These are phyloP conservation scores for Nanorana parkeri DNA, from an alignment of 2,113 vertebrate species.

Conservation along the genomic window DNA sequence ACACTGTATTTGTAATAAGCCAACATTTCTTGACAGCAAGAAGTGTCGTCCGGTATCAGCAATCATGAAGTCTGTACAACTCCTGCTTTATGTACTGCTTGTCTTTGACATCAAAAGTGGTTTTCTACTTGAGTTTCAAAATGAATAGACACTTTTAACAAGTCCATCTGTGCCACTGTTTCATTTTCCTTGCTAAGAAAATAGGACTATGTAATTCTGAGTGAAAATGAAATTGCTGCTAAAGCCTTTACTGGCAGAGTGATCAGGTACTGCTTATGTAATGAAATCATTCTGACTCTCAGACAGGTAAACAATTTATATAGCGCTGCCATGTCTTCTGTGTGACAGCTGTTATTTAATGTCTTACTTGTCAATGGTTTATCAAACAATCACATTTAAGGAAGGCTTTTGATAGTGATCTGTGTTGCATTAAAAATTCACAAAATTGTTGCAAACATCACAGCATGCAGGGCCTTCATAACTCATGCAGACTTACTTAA, in stretches of 20 bases:
- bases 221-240: background rate
- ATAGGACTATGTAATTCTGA: background rate
- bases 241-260: background rate
- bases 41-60: background rate
- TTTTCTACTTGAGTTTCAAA: background rate
- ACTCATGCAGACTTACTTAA: no score
- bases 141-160: background rate
- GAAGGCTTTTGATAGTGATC: no score
- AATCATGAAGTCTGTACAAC: background rate
- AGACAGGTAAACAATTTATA: slow-evolving; percentile 25
- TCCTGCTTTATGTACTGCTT: background rate
- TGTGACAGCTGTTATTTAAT: slow-evolving; percentile 21
- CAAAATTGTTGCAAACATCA: no score
- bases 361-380: slow-evolving; percentile 22
- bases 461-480: no score
- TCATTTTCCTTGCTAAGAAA: background rate
- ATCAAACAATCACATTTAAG: slow-evolving; percentile 9
- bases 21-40: background rate
- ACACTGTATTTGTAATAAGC: no score
- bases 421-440: no score
- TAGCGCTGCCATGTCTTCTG: background rate
- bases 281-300: slow-evolving; percentile 3
- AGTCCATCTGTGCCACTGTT: background rate
- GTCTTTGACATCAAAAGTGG: background rate
- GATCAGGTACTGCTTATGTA: background rate